Base-by-base conservation (phyloP, 1,140 invertebrate genomes). In the Drosophila nikananu region DNA sequence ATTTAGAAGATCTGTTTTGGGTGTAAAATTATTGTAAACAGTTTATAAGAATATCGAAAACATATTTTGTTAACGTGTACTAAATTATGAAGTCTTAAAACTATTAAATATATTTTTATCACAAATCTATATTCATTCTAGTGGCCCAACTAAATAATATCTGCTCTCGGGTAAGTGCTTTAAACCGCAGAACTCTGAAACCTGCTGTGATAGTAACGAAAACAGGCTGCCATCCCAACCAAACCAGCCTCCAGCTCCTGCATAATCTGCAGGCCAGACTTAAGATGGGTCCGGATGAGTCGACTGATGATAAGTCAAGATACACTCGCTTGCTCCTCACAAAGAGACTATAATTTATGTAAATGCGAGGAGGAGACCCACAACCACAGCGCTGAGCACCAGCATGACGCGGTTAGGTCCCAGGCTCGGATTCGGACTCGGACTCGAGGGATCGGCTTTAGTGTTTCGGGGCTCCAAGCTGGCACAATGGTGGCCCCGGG, bases 291-390 rank as follows among this genome's bases (percentile, higher is more conserved):
- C 39, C 48, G 62, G 61, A 65, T 79, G 77, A 51, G 60, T 42
- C 44, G 51, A 21, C 44, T 54, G 73, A 84, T 84, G 77, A 62
- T 74, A 75, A 65, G 49, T 55, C 48, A 44, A 80, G 72, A 71
- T 80, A 73, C 61, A 39, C 63, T 42, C 37, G 55, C 23, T 25
- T 25, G 3, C 23, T 23, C n/a, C 12, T 23, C 58, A 74, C 60
- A 90, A 87, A 65, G 55, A 86, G 80, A 61, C 57, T 79, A 84
- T 84, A 89, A 89, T 83, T 87, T 83, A 87, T 89, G 84, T 84
- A 83, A 89, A 89, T 83, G 48, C 59, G 59, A 70, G 64, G 55
- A 76, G 61, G 55, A 55, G 71, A 54, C 44, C 70, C 57, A 25
- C 23, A 13, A 12, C 37, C 42, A 42, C 59, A 46, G 48, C 35